Evolutionary conservation across 2,113 vertebrate species (phyloP).

Genomic region (Mustela nigripes): DNA sequence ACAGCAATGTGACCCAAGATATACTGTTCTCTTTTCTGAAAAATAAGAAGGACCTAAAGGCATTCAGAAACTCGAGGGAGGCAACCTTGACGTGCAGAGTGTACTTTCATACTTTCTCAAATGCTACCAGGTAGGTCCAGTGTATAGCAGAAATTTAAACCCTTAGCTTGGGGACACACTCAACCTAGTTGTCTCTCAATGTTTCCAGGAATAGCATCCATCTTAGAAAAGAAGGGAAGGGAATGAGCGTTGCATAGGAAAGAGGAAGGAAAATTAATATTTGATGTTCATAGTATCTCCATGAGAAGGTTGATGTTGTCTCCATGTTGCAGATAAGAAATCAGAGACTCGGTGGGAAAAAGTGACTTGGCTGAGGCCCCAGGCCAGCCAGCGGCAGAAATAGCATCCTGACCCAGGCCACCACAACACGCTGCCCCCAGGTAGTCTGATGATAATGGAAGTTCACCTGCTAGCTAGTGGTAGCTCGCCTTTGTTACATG

Average conservation of each 20-base stretch:
- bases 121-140: background rate
- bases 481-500: background rate
- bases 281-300: background rate
- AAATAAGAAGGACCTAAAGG: background rate
- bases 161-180: background rate
- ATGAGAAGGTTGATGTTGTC: background rate
- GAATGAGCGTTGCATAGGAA: background rate
- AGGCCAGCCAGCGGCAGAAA: background rate
- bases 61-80: background rate
- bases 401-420: too few species aligned
- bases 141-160: background rate
- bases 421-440: rapidly evolving
- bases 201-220: background rate
- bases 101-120: background rate
- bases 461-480: background rate
- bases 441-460: background rate
- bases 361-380: background rate
- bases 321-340: background rate
- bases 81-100: background rate
- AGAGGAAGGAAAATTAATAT: background rate
- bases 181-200: background rate
- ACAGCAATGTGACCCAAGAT: background rate
- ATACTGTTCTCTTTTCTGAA: background rate
- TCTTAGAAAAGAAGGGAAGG: background rate
- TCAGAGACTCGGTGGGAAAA: background rate